A percentile compares a stretch with the other conserved stretches of the same genome.
Evolutionary conservation across 2,888 invertebrate genomes (phyloP).

Genomic region (Acronicta leporina): DNA sequence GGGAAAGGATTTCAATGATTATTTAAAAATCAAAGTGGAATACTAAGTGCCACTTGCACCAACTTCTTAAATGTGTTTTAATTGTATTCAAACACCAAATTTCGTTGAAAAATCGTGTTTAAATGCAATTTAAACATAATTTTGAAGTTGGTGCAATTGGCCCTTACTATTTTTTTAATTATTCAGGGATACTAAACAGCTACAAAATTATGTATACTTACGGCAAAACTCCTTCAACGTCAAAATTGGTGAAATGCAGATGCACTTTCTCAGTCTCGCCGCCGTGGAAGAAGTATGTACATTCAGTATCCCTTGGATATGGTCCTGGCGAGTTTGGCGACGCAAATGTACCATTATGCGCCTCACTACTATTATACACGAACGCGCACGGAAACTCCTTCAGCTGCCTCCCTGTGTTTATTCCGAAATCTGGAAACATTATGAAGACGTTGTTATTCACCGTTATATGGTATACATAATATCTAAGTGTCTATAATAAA

Average conservation of each 20-base stretch:
- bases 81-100: too few species aligned
- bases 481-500: too few species aligned
- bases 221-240: slow-evolving; percentile 98
- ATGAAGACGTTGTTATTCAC: not conserved
- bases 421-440: slow-evolving; percentile 93
- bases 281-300: slow-evolving; percentile 97
- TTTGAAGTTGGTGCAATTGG: too few species aligned
- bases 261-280: slow-evolving; percentile 93
- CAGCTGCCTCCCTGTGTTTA: slow-evolving; percentile 94
- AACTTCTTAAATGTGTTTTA: too few species aligned
- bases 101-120: too few species aligned
- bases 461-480: too few species aligned
- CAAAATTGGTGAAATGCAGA: slow-evolving; percentile 96
- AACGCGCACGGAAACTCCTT: slow-evolving; percentile 95
- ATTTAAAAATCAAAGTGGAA: too few species aligned
- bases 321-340: slow-evolving; percentile 97
- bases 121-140: too few species aligned
- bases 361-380: slow-evolving; percentile 94
- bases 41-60: too few species aligned
- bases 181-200: too few species aligned
- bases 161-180: too few species aligned
- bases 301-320: slow-evolving; percentile 96
- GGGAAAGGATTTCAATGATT: too few species aligned
- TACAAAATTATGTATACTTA: slow-evolving; percentile 87
- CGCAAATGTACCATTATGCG: slow-evolving; percentile 94